Percentiles rank a stretch among this genome's conserved stretches.
These are phyloP conservation scores for Oostethus manadensis DNA, from an alignment of 2,113 vertebrate species.

Conservation along the genomic window DNA sequence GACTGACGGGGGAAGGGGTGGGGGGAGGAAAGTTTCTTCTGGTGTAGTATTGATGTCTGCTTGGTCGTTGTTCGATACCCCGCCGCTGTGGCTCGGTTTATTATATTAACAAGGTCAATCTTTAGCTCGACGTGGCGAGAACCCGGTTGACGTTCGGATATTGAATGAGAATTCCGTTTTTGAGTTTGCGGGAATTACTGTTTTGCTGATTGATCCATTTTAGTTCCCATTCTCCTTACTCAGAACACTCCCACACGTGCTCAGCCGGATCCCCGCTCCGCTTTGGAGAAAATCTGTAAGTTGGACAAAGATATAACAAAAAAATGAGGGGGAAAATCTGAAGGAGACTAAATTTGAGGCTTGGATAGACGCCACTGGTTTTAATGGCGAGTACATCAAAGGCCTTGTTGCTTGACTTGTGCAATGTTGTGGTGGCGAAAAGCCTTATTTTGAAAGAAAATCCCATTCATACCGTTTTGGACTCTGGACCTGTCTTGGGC, in stretches of 20 bases:
- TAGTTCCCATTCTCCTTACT: slow-evolving; percentile 14
- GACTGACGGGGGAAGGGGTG: slow-evolving; percentile 46
- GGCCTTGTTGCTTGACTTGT: no score
- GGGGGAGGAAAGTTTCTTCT: slow-evolving; percentile 45
- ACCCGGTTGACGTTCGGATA: slow-evolving; percentile 14
- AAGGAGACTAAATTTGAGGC: slow-evolving; percentile 62
- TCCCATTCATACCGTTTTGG: slow-evolving; percentile 74
- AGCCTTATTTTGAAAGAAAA: no score
- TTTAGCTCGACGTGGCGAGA: slow-evolving; percentile 26
- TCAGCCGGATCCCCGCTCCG: neutral
- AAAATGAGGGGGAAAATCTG: slow-evolving; percentile 70
- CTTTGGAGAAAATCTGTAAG: no score
- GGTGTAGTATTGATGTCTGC: slow-evolving; percentile 38
- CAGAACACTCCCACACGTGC: slow-evolving; percentile 53
- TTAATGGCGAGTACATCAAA: slow-evolving; percentile 23
- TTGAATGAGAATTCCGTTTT: slow-evolving; percentile 26
- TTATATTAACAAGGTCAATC: slow-evolving; percentile 61
- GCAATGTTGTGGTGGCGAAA: neutral
- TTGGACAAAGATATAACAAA: neutral
- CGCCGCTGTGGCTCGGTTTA: slow-evolving; percentile 20
- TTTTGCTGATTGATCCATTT: slow-evolving; percentile 53
- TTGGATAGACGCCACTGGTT: slow-evolving; percentile 59
- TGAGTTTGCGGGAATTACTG: slow-evolving; percentile 44
- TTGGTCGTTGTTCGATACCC: slow-evolving; percentile 30
- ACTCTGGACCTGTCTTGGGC: slow-evolving; percentile 82